Evolutionary conservation across 2,888 invertebrate genomes (phyloP).

Genomic region (Trachelus stipa): DNA sequence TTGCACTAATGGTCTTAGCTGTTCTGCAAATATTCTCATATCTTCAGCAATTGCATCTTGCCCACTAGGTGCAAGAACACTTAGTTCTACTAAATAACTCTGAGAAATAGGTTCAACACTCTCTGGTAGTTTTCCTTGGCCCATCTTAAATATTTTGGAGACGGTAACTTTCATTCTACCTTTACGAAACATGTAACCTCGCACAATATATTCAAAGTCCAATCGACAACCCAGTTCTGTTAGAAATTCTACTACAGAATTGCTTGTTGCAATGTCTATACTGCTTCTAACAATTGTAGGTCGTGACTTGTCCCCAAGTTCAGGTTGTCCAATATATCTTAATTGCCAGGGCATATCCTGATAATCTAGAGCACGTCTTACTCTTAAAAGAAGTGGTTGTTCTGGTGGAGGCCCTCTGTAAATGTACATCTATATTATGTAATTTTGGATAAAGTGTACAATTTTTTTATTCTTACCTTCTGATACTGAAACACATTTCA

Average conservation of each 20-base stretch:
- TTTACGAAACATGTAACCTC: conserved; percentile 95
- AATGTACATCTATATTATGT: conserved; percentile 1
- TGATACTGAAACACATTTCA: conserved; percentile 88
- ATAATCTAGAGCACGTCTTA: conserved; percentile 85
- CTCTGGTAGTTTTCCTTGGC: conserved; percentile 77
- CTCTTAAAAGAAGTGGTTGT: conserved; percentile 79
- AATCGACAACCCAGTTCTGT: conserved; percentile 91
- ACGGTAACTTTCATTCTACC: conserved; percentile 98
- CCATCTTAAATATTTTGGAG: conserved; percentile 91
- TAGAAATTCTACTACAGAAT: conserved; percentile 90
- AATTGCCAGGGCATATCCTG: conserved; percentile 90
- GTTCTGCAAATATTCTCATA: conserved; percentile 95
- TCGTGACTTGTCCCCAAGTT: conserved; percentile 87
- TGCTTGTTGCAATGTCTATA: conserved; percentile 92
- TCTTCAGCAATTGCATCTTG: conserved; percentile 97
- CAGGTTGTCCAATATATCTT: conserved; percentile 91
- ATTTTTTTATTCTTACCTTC: conserved; percentile 63
- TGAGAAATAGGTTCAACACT: conserved; percentile 87
- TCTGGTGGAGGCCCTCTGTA: conserved; percentile 58
- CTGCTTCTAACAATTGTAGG: conserved; percentile 93
- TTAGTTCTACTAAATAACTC: conserved; percentile 93
- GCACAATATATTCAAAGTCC: conserved; percentile 93
- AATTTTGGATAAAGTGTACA: not conserved
- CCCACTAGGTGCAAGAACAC: conserved; percentile 88
- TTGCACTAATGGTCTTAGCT: conserved; percentile 89